Evolutionary conservation across 1,140 invertebrate species (phyloP).

Genomic region (Lucilia cuprina): DNA sequence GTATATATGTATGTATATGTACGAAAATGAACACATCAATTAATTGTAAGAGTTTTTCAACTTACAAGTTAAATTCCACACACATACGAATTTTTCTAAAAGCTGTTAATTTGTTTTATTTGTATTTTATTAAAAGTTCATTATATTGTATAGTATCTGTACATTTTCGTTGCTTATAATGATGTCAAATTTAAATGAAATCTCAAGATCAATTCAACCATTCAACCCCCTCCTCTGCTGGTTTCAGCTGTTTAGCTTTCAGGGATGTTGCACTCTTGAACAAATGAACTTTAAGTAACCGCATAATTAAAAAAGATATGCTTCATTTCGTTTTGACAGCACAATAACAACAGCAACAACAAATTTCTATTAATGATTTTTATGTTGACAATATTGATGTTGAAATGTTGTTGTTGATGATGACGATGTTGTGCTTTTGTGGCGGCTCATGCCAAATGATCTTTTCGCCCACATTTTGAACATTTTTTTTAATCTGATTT

Average conservation of each 20-base stretch:
- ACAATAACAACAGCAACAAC: not conserved
- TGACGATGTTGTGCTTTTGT: not conserved
- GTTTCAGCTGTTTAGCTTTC: not conserved
- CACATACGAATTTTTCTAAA: not conserved
- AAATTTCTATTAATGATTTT: not conserved
- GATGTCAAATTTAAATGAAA: conserved; percentile 27
- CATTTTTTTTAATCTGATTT: not conserved
- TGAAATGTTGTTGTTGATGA: not conserved
- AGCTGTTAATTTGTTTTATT: too few relatives aligned
- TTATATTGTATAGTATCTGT: not conserved
- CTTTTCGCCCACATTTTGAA: not conserved
- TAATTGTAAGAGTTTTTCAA: not conserved
- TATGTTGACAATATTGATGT: not conserved
- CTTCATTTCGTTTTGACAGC: conserved; percentile 22
- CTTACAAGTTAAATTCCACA: not conserved
- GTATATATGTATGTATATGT: not conserved
- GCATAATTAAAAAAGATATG: conserved; percentile 24
- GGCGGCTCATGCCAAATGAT: not conserved
- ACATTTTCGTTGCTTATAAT: conserved; percentile 5
- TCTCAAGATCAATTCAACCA: conserved; percentile 29
- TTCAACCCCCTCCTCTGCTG: not conserved
- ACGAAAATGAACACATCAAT: conserved; percentile 27
- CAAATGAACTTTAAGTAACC: conserved; percentile 8
- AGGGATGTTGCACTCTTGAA: not conserved
- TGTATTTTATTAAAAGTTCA: too few relatives aligned